Percentiles rank a stretch among this genome's conserved stretches.
Conservation (phyloP, 2,797 vertebrate species). For the Fratercula arctica region DNA sequence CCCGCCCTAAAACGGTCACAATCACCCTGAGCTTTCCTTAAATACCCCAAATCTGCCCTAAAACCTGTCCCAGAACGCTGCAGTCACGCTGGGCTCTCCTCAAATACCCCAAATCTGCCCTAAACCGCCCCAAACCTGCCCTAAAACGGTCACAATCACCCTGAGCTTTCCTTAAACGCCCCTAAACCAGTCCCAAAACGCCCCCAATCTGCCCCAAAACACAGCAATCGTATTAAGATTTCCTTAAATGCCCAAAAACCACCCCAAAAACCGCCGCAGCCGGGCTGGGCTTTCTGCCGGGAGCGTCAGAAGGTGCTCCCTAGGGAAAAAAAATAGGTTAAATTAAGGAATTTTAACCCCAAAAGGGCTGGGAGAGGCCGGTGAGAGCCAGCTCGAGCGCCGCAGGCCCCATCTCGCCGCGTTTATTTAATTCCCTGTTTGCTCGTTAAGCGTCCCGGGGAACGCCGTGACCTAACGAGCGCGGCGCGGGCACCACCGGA, state of each 20-base stretch:
- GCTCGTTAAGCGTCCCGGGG: no score
- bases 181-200: background rate
- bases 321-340: background rate
- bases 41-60: background rate
- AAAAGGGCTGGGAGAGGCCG: background rate
- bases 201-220: background rate
- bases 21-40: no score
- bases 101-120: background rate
- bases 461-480: background rate
- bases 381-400: background rate
- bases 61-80: no score
- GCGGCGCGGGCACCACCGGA: no score
- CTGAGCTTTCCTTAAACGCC: no score
- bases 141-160: no score
- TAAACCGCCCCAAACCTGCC: background rate
- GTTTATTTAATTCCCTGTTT: background rate
- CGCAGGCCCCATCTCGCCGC: rapidly evolving
- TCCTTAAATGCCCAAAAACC: no score
- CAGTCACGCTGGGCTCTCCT: background rate
- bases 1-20: background rate
- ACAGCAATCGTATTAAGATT: background rate
- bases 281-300: background rate
- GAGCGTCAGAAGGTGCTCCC: background rate
- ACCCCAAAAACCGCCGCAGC: no score
- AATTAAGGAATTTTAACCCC: background rate